phyloP scores from a whole-genome alignment of 1,140 invertebrate species.

The Drosophila ercepeae region DNA sequence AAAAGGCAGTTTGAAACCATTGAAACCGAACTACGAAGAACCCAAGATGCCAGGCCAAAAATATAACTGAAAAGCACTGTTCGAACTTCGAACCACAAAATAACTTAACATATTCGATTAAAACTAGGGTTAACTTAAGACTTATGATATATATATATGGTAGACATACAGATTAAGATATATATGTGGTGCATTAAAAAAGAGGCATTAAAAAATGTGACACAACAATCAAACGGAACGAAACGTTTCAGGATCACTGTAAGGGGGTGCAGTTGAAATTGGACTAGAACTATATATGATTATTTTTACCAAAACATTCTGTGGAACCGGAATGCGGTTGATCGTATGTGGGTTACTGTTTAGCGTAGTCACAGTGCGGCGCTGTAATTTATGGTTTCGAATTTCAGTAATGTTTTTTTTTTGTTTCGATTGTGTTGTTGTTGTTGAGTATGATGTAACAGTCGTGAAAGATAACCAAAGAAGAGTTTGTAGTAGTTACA shows the following conservation, averaged over 20 bases:
- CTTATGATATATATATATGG: conserved; percentile 40
- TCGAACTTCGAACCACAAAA: conserved; percentile 30
- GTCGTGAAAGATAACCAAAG: conserved; percentile 75
- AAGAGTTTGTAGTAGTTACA: conserved; percentile 71
- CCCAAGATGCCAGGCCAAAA: conserved; percentile 51
- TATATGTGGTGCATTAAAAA: conserved; percentile 40
- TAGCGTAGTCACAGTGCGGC: conserved; percentile 84
- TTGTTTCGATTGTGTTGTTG: conserved; percentile 50
- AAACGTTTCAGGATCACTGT: background rate
- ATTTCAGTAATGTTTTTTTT: conserved; percentile 50
- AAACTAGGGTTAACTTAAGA: conserved; percentile 50
- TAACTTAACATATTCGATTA: conserved; percentile 50
- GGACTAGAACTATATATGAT: conserved; percentile 68
- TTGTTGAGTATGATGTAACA: conserved; percentile 47
- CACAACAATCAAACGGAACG: conserved; percentile 42
- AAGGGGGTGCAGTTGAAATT: conserved; percentile 26
- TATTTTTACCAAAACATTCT: conserved; percentile 84
- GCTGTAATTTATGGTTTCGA: conserved; percentile 80
- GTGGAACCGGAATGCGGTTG: conserved; percentile 84
- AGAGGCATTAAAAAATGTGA: conserved; percentile 18
- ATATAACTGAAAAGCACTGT: conserved; percentile 36
- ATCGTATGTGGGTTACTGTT: conserved; percentile 84
- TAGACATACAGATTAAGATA: conserved; percentile 30
- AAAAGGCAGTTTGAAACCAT: conserved; percentile 10
- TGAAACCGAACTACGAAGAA: conserved; percentile 41